phyloP scores from a whole-genome alignment of 2,888 invertebrate genomes.

The Hirtodrosophila trivittata region DNA sequence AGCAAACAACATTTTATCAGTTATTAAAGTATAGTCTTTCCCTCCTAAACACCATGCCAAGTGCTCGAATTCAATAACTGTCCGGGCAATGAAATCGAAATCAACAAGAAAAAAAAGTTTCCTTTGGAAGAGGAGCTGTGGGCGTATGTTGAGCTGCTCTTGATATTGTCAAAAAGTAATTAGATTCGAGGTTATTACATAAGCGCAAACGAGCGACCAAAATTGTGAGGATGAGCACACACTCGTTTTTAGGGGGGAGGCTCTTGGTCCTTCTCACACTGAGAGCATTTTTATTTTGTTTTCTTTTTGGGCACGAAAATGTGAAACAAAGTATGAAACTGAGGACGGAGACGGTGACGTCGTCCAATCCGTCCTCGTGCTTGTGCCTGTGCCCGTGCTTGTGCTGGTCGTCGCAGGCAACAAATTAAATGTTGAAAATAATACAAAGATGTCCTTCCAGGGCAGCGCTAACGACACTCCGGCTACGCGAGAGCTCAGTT shows the following conservation, averaged over 20 bases:
- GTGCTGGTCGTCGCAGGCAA: constrained; percentile 70
- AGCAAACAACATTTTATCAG: background rate
- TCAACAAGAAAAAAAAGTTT: constrained; percentile 21
- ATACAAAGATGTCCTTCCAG: constrained; percentile 78
- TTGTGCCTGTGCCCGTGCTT: constrained; percentile 25
- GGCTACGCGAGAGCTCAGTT: constrained; percentile 64
- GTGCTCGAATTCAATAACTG: constrained; percentile 4
- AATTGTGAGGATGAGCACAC: constrained; percentile 35
- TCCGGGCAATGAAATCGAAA: constrained; percentile 43
- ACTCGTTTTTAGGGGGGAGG: background rate
- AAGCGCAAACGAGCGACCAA: constrained; percentile 68
- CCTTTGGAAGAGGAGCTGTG: background rate
- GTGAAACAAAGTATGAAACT: constrained; percentile 65
- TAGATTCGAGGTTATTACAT: constrained; percentile 79
- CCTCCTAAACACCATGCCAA: background rate
- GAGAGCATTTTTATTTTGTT: constrained; percentile 64
- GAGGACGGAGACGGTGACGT: constrained; percentile 35
- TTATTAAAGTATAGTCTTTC: background rate
- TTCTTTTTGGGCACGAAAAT: constrained; percentile 64
- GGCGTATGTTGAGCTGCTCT: constrained; percentile 20
- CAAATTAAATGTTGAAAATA: constrained; percentile 79
- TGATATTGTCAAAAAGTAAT: constrained; percentile 79
- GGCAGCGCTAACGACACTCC: constrained; percentile 59
- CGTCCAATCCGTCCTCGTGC: constrained; percentile 36
- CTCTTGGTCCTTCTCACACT: constrained; percentile 7